phyloP scores from a whole-genome alignment of 92 coral and sea anemone species.

The Parazoanthus atlanticus region DNA sequence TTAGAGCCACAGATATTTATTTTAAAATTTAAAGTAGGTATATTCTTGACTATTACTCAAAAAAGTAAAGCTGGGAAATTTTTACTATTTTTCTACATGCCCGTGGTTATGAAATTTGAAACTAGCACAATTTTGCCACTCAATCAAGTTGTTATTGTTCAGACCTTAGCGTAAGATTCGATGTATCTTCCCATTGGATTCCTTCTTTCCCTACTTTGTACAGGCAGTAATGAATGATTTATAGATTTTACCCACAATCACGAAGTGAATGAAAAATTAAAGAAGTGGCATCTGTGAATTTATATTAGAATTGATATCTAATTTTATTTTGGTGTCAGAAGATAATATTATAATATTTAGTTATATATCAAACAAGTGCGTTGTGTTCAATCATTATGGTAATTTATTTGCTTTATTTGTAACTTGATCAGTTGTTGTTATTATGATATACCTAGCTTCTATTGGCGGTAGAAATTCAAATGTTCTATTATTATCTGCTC shows the following conservation, averaged over 20 bases:
- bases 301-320: conserved; percentile 1
- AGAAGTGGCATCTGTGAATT: background rate
- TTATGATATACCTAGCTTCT: no score
- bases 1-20: background rate
- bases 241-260: conserved; percentile 5
- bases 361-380: background rate
- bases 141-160: background rate
- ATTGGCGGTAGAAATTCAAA: no score
- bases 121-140: no score
- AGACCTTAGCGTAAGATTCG: background rate
- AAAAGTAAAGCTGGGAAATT: background rate
- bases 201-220: background rate
- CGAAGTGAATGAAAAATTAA: conserved; percentile 10
- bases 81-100: background rate
- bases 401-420: no score
- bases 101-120: background rate
- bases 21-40: background rate
- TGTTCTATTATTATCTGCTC: no score
- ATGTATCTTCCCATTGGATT: background rate
- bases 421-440: no score
- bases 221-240: conserved; percentile 12
- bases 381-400: background rate
- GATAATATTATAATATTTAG: no score
- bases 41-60: background rate
- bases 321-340: background rate